Conservation (phyloP, 1,140 invertebrate species). For the Phocides pigmalion region DNA sequence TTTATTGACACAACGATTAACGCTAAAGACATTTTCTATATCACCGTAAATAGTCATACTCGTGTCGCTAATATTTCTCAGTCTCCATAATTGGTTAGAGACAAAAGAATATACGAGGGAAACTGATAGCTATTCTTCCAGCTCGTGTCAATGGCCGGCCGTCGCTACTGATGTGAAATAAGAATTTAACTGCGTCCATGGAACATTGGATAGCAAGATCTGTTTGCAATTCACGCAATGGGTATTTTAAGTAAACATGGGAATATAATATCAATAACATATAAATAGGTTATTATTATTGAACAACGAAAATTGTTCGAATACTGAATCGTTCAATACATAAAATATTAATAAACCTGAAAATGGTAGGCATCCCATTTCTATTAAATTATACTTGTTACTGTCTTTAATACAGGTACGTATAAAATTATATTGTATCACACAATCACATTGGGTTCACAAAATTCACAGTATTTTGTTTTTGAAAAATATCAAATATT, state of each 20-base stretch:
- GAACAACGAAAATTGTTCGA: too few relatives aligned
- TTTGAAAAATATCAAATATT: too few relatives aligned
- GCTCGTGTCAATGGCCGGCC: conserved; percentile 52
- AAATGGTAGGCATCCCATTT: too few relatives aligned
- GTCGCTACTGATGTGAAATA: conserved; percentile 1
- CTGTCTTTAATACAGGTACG: too few relatives aligned
- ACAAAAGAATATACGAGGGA: conserved; percentile 46
- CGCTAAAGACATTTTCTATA: neutral
- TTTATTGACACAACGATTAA: neutral
- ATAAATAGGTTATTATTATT: too few relatives aligned
- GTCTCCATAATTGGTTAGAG: conserved; percentile 32
- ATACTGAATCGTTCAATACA: too few relatives aligned
- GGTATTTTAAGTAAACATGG: conserved; percentile 18
- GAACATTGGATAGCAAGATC: neutral
- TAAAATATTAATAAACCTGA: too few relatives aligned
- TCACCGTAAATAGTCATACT: conserved; percentile 6
- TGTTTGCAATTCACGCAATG: conserved; percentile 25
- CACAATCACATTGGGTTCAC: too few relatives aligned
- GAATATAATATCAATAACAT: too few relatives aligned
- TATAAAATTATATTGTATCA: too few relatives aligned
- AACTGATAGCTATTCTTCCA: conserved; percentile 49
- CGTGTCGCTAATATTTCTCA: conserved; percentile 15
- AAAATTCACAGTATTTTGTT: too few relatives aligned
- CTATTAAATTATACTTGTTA: too few relatives aligned
- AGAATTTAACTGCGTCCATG: conserved; percentile 1